Evolutionary conservation across 2,797 vertebrate species (phyloP).

Genomic region (Erpetoichthys calabaricus): DNA sequence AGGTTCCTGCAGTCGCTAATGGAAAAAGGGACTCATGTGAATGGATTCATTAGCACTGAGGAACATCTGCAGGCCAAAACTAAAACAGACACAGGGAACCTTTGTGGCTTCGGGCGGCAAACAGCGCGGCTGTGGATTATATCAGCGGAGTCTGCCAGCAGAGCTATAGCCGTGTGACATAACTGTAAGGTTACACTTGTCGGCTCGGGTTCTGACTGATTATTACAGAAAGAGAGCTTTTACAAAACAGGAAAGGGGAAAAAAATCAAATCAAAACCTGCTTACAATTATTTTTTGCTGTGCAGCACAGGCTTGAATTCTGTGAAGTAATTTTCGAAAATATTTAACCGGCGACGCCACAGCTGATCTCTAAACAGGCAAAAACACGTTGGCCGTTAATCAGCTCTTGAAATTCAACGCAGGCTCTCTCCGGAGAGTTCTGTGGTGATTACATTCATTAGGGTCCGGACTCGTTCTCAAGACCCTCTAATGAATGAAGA

Average conservation of each 20-base stretch:
- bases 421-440: too few relatives aligned
- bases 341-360: background rate
- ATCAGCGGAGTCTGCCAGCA: constrained; percentile 6
- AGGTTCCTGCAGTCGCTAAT: constrained; percentile 20
- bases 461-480: too few relatives aligned
- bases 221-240: constrained; percentile 3
- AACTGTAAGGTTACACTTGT: constrained; percentile 1
- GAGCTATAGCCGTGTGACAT: background rate
- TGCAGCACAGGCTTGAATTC: constrained; percentile 11
- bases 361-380: too few relatives aligned
- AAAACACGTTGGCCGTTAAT: too few relatives aligned
- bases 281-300: constrained; percentile 4
- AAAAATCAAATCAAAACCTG: background rate
- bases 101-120: background rate
- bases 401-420: too few relatives aligned
- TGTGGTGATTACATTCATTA: too few relatives aligned
- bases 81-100: constrained; percentile 3
- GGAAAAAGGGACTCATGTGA: constrained; percentile 33
- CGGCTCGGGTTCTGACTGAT: background rate
- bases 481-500: too few relatives aligned
- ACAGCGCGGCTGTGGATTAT: constrained; percentile 11
- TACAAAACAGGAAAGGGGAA: constrained; percentile 1
- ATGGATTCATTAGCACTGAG: background rate
- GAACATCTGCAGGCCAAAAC: constrained; percentile 2
- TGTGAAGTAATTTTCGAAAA: background rate